Conservation (phyloP, 1,140 invertebrate genomes). For the Batillaria attramentaria region DNA sequence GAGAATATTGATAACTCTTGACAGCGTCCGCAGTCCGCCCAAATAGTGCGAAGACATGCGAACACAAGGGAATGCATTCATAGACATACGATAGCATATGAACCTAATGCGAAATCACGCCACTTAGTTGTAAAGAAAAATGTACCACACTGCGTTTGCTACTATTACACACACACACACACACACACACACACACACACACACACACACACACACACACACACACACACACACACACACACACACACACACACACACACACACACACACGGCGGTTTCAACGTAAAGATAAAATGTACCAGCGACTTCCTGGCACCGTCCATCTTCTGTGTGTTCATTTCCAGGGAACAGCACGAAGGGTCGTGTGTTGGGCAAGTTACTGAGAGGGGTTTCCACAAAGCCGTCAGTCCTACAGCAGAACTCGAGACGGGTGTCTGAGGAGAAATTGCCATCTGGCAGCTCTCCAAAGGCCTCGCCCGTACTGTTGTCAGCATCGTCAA, state of each 20-base stretch:
- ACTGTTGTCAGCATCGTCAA: background rate
- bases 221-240: background rate
- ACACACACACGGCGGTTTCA: background rate
- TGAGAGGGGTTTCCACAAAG: background rate
- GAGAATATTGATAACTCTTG: too few relatives aligned
- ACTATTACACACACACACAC: background rate
- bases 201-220: background rate
- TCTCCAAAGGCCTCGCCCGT: background rate
- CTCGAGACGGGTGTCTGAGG: slow-evolving; percentile 13
- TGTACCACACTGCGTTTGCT: background rate
- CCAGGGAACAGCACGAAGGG: background rate
- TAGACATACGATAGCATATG: too few relatives aligned
- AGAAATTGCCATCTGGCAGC: slow-evolving; percentile 12
- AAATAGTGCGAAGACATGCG: too few relatives aligned
- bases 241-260: background rate
- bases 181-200: background rate
- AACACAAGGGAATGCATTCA: too few relatives aligned
- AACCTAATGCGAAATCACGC: background rate
- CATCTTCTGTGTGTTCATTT: background rate
- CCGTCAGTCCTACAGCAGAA: slow-evolving; percentile 32
- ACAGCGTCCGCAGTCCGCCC: too few relatives aligned
- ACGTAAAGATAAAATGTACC: background rate
- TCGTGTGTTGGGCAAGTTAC: background rate
- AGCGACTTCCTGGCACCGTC: background rate
- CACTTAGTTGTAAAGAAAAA: background rate